Conservation (phyloP, 2,797 vertebrate genomes). For the Rhinoraja longicauda region DNA sequence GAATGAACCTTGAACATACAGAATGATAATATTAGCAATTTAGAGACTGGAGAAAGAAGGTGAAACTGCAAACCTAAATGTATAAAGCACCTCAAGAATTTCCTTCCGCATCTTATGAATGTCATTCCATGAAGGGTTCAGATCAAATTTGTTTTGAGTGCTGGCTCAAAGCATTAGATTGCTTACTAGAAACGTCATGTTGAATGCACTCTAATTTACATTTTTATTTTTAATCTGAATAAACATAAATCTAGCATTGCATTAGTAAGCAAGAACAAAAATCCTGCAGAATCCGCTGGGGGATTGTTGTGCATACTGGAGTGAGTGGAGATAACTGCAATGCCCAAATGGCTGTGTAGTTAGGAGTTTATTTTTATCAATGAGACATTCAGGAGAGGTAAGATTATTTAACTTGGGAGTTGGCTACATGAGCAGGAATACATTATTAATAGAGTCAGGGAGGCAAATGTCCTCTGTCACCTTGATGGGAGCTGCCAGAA, state of each 20-base stretch:
- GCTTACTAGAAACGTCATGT: not conserved
- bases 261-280: not conserved
- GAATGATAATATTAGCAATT: not conserved
- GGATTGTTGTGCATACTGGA: not conserved
- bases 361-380: conserved; percentile 30
- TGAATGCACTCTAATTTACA: conserved; percentile 15
- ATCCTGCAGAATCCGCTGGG: not conserved
- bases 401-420: conserved; percentile 24
- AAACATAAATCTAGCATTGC: not conserved
- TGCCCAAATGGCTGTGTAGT: not conserved
- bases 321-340: not conserved
- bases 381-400: conserved; percentile 24
- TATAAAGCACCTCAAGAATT: not conserved
- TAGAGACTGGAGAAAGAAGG: not conserved
- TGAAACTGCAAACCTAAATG: conserved; percentile 14
- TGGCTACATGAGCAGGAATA: conserved; percentile 19
- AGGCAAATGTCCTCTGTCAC: conserved; percentile 31
- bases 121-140: not conserved
- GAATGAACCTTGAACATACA: not conserved
- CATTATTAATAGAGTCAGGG: conserved; percentile 23
- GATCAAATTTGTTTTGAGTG: conserved; percentile 3
- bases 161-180: conserved; percentile 24
- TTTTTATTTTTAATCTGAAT: conserved; percentile 30
- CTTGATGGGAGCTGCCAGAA: conserved; percentile 25
- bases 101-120: not conserved